Evolutionary conservation across 2,888 invertebrate genomes (phyloP), one percentile per base, ranked within the genome.

Genomic region (Sceliomorpha sp.): DNA sequence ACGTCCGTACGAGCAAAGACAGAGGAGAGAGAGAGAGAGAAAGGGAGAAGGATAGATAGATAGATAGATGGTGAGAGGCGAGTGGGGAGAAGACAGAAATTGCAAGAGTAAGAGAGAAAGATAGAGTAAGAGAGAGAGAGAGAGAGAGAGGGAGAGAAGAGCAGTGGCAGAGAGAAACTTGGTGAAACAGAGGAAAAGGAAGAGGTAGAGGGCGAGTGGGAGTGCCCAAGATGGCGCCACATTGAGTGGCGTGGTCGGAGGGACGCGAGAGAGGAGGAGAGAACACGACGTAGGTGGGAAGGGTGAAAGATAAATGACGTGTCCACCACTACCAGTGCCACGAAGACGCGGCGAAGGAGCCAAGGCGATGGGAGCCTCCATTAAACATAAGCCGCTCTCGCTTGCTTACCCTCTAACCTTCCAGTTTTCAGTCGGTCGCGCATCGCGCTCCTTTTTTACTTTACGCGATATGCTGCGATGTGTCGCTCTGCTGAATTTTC

Each of bases 181-280:
- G 59, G 67, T 53, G 63, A 63, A 62, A 62, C 59, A 47, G 66
- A 66, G 62, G 58, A 59, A 63, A 70, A 58, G 74, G 68, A 59
- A 63, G 72, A 58, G 74, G 68, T 70, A 62, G 72, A 67, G 67
- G 72, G 64, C 42, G 64, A 56, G 81, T 82, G 84, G 84, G 85
- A 86, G 87, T 86, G 82, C 79, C 83, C 86, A 87, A 87, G 86
- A 87, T 87, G 87, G 87, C 85, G 87, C 76, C 81, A 83, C 77
- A 58, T 69, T 77, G 74, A 78, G 78, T 75, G 74, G 76, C 69
- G 73, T 70, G 72, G 77, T 53, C 71, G 75, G 72, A 76, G 53
- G 58, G 63, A 50, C 70, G 73, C 71, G 75, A 74, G 72, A 73
- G 74, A 68, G n/a, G n/a, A n/a, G n/a, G 48, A 74, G 73, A 73